phyloP scores from a whole-genome alignment of 2,888 invertebrate species.

The Acrobasis suavella region DNA sequence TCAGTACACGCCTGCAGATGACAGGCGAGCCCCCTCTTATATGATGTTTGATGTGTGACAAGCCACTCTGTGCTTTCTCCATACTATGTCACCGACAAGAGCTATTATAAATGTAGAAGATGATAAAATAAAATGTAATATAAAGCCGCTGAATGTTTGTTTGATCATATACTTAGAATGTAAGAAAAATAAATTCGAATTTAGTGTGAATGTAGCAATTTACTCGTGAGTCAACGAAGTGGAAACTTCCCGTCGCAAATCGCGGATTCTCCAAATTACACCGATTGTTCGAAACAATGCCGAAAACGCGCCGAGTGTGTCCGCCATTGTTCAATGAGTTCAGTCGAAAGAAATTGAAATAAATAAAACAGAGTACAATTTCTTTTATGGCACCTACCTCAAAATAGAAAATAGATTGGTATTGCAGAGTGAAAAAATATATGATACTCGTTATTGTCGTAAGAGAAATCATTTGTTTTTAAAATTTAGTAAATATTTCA shows the following conservation, averaged over 20 bases:
- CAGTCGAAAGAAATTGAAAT: background rate
- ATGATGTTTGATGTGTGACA: too few relatives aligned
- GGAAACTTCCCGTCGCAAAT: conserved; percentile 6
- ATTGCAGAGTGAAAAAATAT: too few relatives aligned
- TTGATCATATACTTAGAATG: background rate
- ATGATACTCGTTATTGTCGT: too few relatives aligned
- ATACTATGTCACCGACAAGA: too few relatives aligned
- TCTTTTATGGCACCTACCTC: background rate
- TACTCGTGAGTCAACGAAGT: background rate
- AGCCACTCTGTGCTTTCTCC: too few relatives aligned
- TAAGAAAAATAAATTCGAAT: background rate
- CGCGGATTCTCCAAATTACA: conserved; percentile 2
- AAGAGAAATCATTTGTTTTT: too few relatives aligned
- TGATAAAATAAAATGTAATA: too few relatives aligned
- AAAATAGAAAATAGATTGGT: background rate
- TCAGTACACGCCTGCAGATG: too few relatives aligned
- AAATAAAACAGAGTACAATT: background rate
- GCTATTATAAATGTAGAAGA: too few relatives aligned
- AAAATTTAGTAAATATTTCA: too few relatives aligned
- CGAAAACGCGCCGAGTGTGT: background rate
- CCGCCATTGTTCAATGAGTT: background rate
- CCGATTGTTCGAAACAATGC: conserved; percentile 11
- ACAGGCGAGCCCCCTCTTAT: too few relatives aligned
- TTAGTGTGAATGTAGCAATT: background rate
- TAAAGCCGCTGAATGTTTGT: too few relatives aligned